Base-by-base conservation (phyloP, 1,140 invertebrate species). In the Glossosoma conforme region DNA sequence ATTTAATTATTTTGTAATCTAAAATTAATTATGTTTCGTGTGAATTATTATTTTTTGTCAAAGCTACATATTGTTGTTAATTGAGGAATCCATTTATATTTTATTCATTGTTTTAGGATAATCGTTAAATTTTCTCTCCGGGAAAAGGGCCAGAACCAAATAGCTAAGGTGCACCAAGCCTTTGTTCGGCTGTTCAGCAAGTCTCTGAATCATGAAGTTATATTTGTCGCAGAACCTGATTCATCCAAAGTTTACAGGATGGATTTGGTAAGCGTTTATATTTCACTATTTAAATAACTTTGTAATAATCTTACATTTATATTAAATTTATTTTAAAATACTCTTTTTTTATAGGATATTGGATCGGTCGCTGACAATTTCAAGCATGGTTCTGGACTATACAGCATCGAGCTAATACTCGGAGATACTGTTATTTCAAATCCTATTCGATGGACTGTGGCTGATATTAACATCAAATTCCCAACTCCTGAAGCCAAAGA, bases 181-280 rank as follows among this genome's bases (percentile, higher is more conserved):
- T 98, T 98, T 72, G 82, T 98, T 3, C 80, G 88, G 15, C 77
- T 98, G 15, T 77, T 74, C 19, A 71, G 87, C 61, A 65, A 72
- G 13, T 75, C 81, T 38, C 79, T 76, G 0, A 77, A 83, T 14
- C 80, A 85, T 55, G 94, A 98, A 75, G 88, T 95, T 21, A 85
- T 96, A 59, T 97, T 94, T 66, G 86, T 97, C 19, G 90, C 93
- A 11, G 93, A 97, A 66, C 80, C 85, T n/a, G 93, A 96, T 64
- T 75, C 78, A 37, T 74, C 76, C 53, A 82, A 86, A 58, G 75
- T 83, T n/a, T 95, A 97, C 63, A 93, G 90, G 72, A 88, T 97
- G 59, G 92, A 97, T 64, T 77, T 96, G 78, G 89, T 91, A 67
- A 75, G 74, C 70, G 36, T 22, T 32, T 30, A 17, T 11, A 25